Conservation (phyloP, 2,113 vertebrate genomes). For the Dryoscopus gambensis region DNA sequence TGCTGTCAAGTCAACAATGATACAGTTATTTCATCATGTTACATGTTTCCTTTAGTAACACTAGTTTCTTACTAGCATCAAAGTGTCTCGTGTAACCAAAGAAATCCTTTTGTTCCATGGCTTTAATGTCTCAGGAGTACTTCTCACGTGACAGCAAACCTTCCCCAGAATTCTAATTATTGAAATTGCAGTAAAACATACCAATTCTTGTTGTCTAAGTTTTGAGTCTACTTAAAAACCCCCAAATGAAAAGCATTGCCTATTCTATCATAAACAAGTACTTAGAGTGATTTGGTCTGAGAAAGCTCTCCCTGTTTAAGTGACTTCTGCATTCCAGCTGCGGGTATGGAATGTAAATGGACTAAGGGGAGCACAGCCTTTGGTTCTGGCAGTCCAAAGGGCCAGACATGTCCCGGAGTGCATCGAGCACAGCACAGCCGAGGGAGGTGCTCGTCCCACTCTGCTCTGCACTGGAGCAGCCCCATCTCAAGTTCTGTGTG, state of each 20-base stretch:
- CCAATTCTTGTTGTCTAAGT: not conserved
- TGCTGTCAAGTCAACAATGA: not conserved
- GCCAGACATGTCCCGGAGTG: not conserved
- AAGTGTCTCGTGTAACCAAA: not conserved
- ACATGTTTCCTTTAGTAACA: not conserved
- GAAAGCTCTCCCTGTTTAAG: not conserved
- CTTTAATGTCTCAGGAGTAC: not conserved
- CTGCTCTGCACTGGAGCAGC: not conserved
- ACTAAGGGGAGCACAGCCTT: not conserved
- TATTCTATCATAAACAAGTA: not conserved
- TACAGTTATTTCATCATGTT: not conserved
- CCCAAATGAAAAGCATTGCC: not conserved
- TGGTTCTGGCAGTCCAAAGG: not conserved
- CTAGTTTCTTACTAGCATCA: not conserved
- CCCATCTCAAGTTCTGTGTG: not conserved
- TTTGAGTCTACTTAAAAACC: not conserved
- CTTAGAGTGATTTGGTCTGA: not conserved
- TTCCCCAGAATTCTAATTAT: not conserved
- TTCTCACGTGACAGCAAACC: not conserved
- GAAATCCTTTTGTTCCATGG: not conserved
- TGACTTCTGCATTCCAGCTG: not conserved
- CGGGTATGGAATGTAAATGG: not conserved
- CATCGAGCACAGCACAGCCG: rapidly evolving
- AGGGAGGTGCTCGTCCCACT: not conserved
- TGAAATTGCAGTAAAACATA: not conserved